Evolutionary conservation across 2,888 invertebrate genomes (phyloP).

Genomic region (Conomelus anceps): DNA sequence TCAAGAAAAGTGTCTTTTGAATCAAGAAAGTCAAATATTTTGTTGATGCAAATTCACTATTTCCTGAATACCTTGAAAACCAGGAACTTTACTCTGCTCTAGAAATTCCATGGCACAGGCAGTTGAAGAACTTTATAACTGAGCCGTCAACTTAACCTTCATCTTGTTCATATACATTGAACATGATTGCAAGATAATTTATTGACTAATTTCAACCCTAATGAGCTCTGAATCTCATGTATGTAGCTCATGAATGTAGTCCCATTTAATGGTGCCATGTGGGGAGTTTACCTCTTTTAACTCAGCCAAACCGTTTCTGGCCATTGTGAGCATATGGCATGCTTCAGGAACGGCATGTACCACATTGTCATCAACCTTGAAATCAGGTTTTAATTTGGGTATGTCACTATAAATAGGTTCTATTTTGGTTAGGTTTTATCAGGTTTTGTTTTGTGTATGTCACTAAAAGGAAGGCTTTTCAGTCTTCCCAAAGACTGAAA

Average conservation of each 20-base stretch:
- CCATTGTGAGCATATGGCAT: slow-evolving; percentile 35
- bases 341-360: slow-evolving; percentile 32
- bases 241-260: slow-evolving; percentile 27
- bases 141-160: slow-evolving; percentile 32
- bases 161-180: slow-evolving; percentile 30
- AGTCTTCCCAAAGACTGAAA: slow-evolving; percentile 26
- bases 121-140: slow-evolving; percentile 28
- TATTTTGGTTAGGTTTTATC: no score
- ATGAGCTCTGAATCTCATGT: not conserved
- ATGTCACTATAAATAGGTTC: slow-evolving; percentile 14
- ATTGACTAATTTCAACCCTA: slow-evolving; percentile 29
- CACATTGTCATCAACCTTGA: slow-evolving; percentile 25
- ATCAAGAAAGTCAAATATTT: no score
- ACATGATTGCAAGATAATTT: slow-evolving; percentile 30
- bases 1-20: no score
- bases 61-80: not conserved
- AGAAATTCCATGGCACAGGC: slow-evolving; percentile 21
- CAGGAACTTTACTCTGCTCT: not conserved
- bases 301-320: slow-evolving; percentile 31
- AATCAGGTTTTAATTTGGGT: slow-evolving; percentile 28
- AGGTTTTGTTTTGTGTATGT: slow-evolving; percentile 24
- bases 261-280: slow-evolving; percentile 28
- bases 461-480: slow-evolving; percentile 13
- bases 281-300: slow-evolving; percentile 19
- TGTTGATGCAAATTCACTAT: not conserved